Evolutionary conservation across 2,797 vertebrate genomes (phyloP), one percentile per base, ranked within the genome.

Genomic region (Emys orbicularis): DNA sequence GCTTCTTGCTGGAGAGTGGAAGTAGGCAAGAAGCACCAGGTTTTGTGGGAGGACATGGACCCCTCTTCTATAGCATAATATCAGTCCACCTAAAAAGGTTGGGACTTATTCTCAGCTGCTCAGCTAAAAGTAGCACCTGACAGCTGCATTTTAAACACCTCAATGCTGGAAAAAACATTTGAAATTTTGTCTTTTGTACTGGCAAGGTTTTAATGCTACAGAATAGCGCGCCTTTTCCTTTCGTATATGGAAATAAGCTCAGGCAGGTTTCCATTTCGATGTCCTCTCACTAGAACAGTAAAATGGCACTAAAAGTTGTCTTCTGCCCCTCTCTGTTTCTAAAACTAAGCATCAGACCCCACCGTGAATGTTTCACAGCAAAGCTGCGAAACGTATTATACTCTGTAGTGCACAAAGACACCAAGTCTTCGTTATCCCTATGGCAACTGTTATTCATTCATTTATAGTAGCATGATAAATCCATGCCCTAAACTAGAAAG

Each of bases 391-490:
- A 49, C 54, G 81, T 49, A 34, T 95, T 84, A 84, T 83, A 96
- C 88, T 96, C 89, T 4, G 19, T 37, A 84, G 84, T 37, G 88
- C 88, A 95, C 80, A 87, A 96, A 96, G 94, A 83, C 87, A 91
- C 93, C 72, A 94, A 88, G 88, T 85, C 93, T 90, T 96, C 89
- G 65, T 94, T 96, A 95, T 97, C 96, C 83, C 96, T 97, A 97
- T 97, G 96, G 96, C 94, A 97, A 97, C 96, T 92, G 93, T 93
- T 96, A 96, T 94, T 94, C 81, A 87, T 92, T 91, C 83, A 6
- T 96, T 97, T 96, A 86, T 93, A 94, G 95, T 91, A 96, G 90
- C 94, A 84, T 86, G 90, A 92, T 90, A 97, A 97, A 95, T 89
- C 94, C 95, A 94, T 95, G 94, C 87, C 96, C 96, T 96, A 95